Evolutionary conservation across 1,140 invertebrate species (phyloP).

Genomic region (Pemphigus obesinymphae): DNA sequence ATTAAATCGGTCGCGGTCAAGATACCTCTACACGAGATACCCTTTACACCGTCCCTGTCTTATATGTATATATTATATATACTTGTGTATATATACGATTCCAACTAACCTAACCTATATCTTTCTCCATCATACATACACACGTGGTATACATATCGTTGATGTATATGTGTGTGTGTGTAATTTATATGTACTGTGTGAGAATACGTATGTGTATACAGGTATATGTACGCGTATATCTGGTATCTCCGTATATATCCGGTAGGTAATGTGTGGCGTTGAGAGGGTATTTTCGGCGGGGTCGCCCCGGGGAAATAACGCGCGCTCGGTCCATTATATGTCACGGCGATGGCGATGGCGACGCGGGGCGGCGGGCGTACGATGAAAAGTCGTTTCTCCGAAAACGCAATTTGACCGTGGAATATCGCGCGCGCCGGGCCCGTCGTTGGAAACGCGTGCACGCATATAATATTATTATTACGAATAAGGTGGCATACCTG

Average conservation of each 20-base stretch:
- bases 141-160: not conserved
- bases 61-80: not conserved
- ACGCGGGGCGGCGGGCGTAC: too few species aligned
- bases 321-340: not conserved
- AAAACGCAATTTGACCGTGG: slow-evolving; percentile 18
- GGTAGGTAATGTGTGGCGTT: not conserved
- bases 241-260: not conserved
- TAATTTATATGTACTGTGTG: not conserved
- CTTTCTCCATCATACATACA: not conserved
- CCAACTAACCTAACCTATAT: too few species aligned
- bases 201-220: not conserved
- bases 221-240: not conserved
- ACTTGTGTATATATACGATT: not conserved
- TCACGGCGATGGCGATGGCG: not conserved
- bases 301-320: slow-evolving; percentile 28
- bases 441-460: not conserved
- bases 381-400: slow-evolving; percentile 1
- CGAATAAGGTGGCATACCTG: not conserved
- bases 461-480: too few species aligned
- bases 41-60: not conserved
- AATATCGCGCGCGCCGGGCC: not conserved
- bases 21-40: not conserved
- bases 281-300: not conserved
- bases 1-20: slow-evolving; percentile 31
- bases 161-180: not conserved